phyloP scores from a whole-genome alignment of 2,888 invertebrate species.

The Tenthredo amoena region DNA sequence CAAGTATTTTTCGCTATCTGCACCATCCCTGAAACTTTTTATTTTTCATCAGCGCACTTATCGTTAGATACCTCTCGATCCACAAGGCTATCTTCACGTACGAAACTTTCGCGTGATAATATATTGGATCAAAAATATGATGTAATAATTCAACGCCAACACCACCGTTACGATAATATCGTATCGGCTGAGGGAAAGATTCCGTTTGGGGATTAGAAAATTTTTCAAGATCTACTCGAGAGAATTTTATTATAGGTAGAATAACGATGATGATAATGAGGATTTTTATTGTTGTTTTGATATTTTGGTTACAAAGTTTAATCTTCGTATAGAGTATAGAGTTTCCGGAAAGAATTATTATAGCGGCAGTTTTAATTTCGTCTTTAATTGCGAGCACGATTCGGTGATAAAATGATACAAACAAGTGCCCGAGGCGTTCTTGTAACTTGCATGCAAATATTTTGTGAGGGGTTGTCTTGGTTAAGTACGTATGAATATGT shows the following conservation, averaged over 20 bases:
- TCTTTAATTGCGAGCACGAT: slow-evolving; percentile 30
- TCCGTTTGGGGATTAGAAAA: not conserved
- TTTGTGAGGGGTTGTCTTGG: not conserved
- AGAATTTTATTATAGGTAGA: not conserved
- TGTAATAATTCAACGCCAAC: not conserved
- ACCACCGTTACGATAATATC: not conserved
- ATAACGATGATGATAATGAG: not conserved
- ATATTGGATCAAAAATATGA: not conserved
- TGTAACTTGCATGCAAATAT: slow-evolving; percentile 20
- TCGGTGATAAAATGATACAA: slow-evolving; percentile 23
- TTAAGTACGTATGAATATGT: slow-evolving; percentile 28
- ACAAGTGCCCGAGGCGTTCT: slow-evolving; percentile 24
- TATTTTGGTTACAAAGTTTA: not conserved
- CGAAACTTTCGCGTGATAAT: not conserved
- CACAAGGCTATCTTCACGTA: slow-evolving; percentile 6
- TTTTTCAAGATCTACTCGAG: not conserved
- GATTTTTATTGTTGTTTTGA: not conserved
- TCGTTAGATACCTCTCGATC: not conserved
- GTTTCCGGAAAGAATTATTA: not conserved
- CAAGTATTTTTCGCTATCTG: slow-evolving; percentile 21
- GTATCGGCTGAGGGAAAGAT: not conserved
- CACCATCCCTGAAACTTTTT: not conserved
- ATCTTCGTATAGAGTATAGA: not conserved
- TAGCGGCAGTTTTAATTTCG: not conserved
- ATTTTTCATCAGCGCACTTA: not conserved